Conservation (phyloP, 1,140 invertebrate genomes). For the Spodoptera frugiperda region DNA sequence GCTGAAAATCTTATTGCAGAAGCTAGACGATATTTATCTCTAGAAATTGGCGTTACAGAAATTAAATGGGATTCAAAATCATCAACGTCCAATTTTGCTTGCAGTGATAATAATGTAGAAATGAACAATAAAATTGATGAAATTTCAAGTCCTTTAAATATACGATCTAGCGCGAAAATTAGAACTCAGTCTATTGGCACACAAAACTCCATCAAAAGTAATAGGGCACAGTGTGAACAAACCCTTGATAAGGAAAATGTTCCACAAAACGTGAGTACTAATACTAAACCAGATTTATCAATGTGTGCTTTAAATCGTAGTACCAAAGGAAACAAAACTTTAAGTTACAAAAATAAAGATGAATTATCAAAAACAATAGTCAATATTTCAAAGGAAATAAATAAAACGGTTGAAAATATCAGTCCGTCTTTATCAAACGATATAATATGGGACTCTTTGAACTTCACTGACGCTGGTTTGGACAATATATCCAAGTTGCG, state of each 20-base stretch:
- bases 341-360: not conserved
- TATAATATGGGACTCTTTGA: constrained; percentile 72
- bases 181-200: not conserved
- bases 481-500: constrained; percentile 69
- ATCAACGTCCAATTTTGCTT: constrained; percentile 6
- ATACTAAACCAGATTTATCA: not conserved
- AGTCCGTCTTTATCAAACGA: constrained; percentile 54
- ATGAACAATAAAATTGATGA: not conserved
- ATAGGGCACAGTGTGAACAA: not conserved
- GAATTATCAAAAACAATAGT: not conserved
- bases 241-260: not conserved
- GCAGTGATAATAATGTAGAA: constrained; percentile 6
- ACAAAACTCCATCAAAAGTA: not conserved
- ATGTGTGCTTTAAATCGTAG: not conserved
- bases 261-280: not conserved
- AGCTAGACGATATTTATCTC: constrained; percentile 90
- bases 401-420: not conserved
- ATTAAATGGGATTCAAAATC: constrained; percentile 86
- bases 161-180: not conserved
- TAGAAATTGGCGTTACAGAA: constrained; percentile 87
- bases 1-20: constrained; percentile 93
- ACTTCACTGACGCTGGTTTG: constrained; percentile 66
- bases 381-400: not conserved
- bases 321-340: not conserved
- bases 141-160: not conserved